These are phyloP conservation scores for Melanotaenia maccullochi DNA, from an alignment of 2,797 vertebrate species.

Conservation along the genomic window DNA sequence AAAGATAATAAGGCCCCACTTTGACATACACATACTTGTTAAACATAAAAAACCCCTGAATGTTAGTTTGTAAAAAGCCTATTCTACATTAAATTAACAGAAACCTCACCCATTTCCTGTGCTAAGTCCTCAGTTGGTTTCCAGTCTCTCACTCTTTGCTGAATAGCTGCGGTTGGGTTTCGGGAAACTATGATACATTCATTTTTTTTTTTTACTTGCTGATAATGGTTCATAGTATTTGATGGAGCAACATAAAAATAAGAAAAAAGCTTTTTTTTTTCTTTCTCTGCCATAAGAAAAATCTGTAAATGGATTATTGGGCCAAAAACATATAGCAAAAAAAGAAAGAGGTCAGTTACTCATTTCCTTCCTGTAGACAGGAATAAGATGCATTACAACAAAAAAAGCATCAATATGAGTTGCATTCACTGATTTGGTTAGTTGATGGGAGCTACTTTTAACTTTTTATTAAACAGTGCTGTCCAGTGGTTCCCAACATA, in stretches of 20 bases:
- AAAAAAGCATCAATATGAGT: not conserved
- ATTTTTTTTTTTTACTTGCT: not conserved
- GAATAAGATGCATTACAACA: not conserved
- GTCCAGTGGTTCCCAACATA: not conserved
- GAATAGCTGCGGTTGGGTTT: not conserved
- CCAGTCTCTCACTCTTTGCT: constrained; percentile 22
- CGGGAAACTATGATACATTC: not conserved
- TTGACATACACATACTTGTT: not conserved
- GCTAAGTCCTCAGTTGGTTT: constrained; percentile 27
- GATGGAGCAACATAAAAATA: not conserved
- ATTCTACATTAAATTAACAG: not conserved
- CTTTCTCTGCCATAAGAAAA: not conserved
- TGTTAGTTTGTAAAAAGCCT: not conserved
- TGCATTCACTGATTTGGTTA: not conserved
- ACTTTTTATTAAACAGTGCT: not conserved
- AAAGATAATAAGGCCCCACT: too few relatives aligned
- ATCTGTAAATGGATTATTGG: not conserved
- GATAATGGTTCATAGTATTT: not conserved
- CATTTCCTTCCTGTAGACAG: not conserved
- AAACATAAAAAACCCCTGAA: not conserved
- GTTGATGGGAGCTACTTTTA: not conserved
- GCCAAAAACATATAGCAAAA: not conserved
- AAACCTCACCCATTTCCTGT: constrained; percentile 46
- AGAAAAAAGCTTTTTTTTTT: not conserved
- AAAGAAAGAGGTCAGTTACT: not conserved